These are phyloP conservation scores for Benitochromis conjunctus DNA, from an alignment of 2,113 vertebrate species.

Conservation along the genomic window DNA sequence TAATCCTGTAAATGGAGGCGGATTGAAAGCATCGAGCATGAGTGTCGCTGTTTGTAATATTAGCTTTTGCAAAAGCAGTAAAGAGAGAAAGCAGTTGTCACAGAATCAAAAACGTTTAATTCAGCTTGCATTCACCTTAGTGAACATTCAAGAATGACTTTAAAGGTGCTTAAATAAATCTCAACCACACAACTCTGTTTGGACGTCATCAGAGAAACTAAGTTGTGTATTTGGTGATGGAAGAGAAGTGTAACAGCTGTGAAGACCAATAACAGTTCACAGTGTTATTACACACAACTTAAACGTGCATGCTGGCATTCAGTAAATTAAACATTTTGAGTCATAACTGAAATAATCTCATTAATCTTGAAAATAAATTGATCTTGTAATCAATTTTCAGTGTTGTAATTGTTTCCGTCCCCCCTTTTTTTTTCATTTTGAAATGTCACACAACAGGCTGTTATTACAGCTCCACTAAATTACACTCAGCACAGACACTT, in stretches of 20 bases:
- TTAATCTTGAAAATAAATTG: neutral
- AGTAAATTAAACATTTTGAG: neutral
- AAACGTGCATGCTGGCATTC: neutral
- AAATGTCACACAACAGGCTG: neutral
- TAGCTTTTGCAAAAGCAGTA: neutral
- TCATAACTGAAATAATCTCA: neutral
- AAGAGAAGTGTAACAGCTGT: neutral
- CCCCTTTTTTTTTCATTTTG: neutral
- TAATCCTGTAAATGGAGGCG: neutral
- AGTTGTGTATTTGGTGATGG: neutral
- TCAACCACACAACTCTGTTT: neutral
- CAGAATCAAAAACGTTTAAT: neutral
- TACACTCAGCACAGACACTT: neutral
- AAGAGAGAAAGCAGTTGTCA: neutral
- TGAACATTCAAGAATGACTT: neutral
- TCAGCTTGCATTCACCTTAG: neutral
- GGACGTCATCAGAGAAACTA: neutral
- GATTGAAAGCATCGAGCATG: neutral
- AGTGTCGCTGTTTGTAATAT: neutral
- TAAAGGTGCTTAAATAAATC: neutral
- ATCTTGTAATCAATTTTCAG: neutral
- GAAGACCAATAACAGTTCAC: neutral
- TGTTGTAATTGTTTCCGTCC: neutral
- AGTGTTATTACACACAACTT: neutral
- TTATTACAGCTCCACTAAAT: neutral